Conservation (phyloP, 2,797 vertebrate species). For the Scarus forsteni region DNA sequence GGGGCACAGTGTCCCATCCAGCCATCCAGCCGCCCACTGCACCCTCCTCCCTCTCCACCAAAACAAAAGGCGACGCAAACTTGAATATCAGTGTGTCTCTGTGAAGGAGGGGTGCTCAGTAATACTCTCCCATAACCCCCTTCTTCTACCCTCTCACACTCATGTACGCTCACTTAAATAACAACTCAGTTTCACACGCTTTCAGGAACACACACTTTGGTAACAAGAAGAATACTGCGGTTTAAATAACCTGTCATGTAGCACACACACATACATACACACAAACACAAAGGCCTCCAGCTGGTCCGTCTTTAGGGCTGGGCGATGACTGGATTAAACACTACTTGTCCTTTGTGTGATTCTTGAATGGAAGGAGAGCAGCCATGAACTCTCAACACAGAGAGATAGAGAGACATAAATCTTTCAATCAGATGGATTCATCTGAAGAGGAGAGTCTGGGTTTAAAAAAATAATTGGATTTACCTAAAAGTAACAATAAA, state of each 20-base stretch:
- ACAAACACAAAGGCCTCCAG: slow-evolving; percentile 73
- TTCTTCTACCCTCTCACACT: background rate
- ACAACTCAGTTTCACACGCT: slow-evolving; percentile 36
- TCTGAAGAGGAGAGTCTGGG: slow-evolving; percentile 18
- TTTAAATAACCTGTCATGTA: slow-evolving; percentile 56
- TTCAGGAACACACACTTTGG: slow-evolving; percentile 3
- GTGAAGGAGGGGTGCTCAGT: slow-evolving; percentile 47
- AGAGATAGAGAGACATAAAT: slow-evolving; percentile 20
- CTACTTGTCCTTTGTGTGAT: slow-evolving; percentile 73
- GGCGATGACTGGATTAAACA: slow-evolving; percentile 75
- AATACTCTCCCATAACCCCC: slow-evolving; percentile 52
- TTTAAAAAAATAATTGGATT: slow-evolving; percentile 50
- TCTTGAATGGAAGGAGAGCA: slow-evolving; percentile 62
- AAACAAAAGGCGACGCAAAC: slow-evolving; percentile 86
- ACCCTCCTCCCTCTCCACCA: slow-evolving; percentile 52
- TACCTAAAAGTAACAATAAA: slow-evolving; percentile 48
- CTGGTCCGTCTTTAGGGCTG: slow-evolving; percentile 70
- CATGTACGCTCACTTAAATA: slow-evolving; percentile 15
- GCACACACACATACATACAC: slow-evolving; percentile 23
- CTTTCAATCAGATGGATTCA: slow-evolving; percentile 39
- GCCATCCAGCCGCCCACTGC: slow-evolving; percentile 63
- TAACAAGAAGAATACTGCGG: slow-evolving; percentile 26
- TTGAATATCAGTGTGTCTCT: slow-evolving; percentile 81
- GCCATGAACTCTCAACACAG: slow-evolving; percentile 33
- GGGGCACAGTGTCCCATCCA: slow-evolving; percentile 72